Percentiles rank a stretch among this genome's conserved stretches.
Conservation (phyloP, 2,888 invertebrate species). For the Ischnus inquisitorius region DNA sequence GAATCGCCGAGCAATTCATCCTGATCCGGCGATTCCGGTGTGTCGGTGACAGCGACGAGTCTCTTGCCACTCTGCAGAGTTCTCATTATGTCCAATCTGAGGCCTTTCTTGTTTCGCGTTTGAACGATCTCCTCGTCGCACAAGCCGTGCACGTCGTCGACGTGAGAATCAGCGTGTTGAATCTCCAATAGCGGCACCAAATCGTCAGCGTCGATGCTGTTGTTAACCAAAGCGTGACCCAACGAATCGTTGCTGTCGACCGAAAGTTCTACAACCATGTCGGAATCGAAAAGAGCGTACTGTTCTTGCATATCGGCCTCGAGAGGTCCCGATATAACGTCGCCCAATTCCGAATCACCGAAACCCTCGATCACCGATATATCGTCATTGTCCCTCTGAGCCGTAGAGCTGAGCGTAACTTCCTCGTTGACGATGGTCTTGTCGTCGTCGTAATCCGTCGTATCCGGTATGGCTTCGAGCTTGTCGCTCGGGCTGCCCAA, state of each 20-base stretch:
- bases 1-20: conserved; percentile 86
- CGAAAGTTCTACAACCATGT: conserved; percentile 88
- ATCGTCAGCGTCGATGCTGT: conserved; percentile 81
- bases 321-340: conserved; percentile 88
- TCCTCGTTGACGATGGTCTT: conserved; percentile 87
- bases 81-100: conserved; percentile 82
- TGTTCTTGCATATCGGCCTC: conserved; percentile 88
- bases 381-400: conserved; percentile 87
- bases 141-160: conserved; percentile 75
- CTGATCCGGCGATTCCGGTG: conserved; percentile 87
- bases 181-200: conserved; percentile 84
- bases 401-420: conserved; percentile 87
- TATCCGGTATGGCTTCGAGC: conserved; percentile 85
- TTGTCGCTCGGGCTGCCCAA: conserved; percentile 85
- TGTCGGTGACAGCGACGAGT: conserved; percentile 85
- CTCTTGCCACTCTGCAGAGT: conserved; percentile 84
- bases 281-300: conserved; percentile 89
- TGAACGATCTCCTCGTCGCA: conserved; percentile 81
- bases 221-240: conserved; percentile 84
- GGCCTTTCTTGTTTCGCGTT: conserved; percentile 79
- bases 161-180: conserved; percentile 77
- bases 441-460: conserved; percentile 88
- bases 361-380: conserved; percentile 87
- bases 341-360: conserved; percentile 86
- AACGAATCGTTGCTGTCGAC: conserved; percentile 87